Base-by-base conservation (phyloP, 2,888 invertebrate genomes). In the Cheilosia vulpina region DNA sequence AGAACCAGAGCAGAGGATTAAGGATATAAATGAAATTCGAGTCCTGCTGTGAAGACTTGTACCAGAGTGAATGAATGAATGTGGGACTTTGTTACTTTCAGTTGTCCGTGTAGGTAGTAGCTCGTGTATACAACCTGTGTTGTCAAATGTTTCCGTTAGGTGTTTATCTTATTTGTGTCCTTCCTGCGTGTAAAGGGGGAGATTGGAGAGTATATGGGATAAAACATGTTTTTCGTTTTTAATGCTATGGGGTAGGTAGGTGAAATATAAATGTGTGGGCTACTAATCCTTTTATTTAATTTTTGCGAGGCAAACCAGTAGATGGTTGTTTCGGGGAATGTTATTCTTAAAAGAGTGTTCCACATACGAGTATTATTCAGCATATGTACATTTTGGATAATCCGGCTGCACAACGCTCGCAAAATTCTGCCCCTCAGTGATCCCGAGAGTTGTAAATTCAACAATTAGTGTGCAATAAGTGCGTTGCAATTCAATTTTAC, bases 41-140 rank as follows among this genome's bases (percentile, higher is more conserved):
- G 78, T 75, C 53, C 58, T 79, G 73, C 65, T 68, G 47, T 69
- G 73, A 65, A 58, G 79, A 69, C 69, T 75, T 68, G 55, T 55
- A 83, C 57, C n/a, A 41, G 57, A 73, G 57, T 73, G 60, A 63
- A 65, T 58, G 52, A 38, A 71, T 45, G 58, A 62, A 65, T 60
- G 52, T 45, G 65, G 45, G 47, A 62, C 68, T 72, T 73, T 68
- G 68, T 65, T 78, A 68, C 68, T 68, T 45, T 45, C 41, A 63
- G 60, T 57, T 62, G 11, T 45, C 19, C 72, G 19, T 66, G 17
- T 50, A 38, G 19, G 34, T 41, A 34, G 43, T 11, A 21, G 13
- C 62, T 68, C 24, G 57, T 68, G 57, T 63, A 6, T 27, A 21
- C 13, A 38, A 68, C 72, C 68, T 72, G 69, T 77, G 41, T 47